Evolutionary conservation across 1,140 invertebrate genomes (phyloP), one percentile per base, ranked within the genome.

Genomic region (Brachionus koreanus): DNA sequence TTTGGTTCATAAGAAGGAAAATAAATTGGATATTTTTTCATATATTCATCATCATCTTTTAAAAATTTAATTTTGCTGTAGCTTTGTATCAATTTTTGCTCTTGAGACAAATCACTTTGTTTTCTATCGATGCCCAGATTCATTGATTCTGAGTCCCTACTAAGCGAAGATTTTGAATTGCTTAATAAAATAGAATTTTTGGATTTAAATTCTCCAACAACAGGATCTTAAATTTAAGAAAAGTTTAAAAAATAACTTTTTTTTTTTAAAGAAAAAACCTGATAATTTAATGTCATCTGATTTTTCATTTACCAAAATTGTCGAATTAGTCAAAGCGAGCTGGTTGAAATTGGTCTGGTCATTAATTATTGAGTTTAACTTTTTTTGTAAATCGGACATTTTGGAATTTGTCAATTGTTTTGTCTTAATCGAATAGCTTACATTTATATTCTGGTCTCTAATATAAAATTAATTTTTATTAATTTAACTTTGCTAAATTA

Each of bases 11-110:
- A 39, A 10, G n/a, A 16, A 12, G 65, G 65, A 69, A 39, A 39
- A 69, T 69, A 39, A 39, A 69, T 39, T 43, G 65, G 65, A 69
- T 69, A 69, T 23, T 65, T 65, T 65, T 65, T 65, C 10, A 65
- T 65, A 72, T 72, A 39, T 9, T 72, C 33, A 46, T 74, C 19
- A 7, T 25, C 19, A 25, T 74, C 69, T 29, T 74, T 46, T 10
- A 74, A 5, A 19, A 46, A 46, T 46, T 74, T 74, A 12, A 74
- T 74, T 25, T 74, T 74, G 13, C 39, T 74, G 19, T 25, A 25
- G 10, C 25, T 23, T 49, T 74, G 39, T 25, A 72, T 72, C 6
- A 72, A 23, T 46, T 74, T 74, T 46, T 29, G 37, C 25, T 74
- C 69, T 46, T 43, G 39, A 5, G 7, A 29, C 12, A 25, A 12